Percentiles rank a stretch among this genome's conserved stretches.
Evolutionary conservation across 2,797 vertebrate genomes (phyloP).

Genomic region (Leuciscus waleckii): DNA sequence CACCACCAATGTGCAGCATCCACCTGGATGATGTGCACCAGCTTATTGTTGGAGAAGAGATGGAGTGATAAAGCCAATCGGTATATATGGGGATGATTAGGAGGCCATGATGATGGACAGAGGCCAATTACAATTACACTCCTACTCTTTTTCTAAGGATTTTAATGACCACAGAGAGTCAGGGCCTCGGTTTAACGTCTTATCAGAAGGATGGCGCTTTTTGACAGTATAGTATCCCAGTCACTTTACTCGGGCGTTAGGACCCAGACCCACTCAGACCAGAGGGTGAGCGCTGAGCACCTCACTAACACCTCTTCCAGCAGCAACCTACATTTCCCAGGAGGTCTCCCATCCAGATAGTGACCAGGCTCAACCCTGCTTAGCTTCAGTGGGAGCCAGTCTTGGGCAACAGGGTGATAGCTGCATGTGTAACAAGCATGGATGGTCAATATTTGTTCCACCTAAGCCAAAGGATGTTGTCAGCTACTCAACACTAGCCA

Average conservation of each 20-base stretch:
- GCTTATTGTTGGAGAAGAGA: too few species aligned
- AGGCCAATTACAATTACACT: neutral
- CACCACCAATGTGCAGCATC: too few species aligned
- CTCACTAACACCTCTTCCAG: neutral
- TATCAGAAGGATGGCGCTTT: too few species aligned
- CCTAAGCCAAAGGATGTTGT: slow-evolving; percentile 58
- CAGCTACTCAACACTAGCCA: slow-evolving; percentile 57
- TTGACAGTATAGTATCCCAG: neutral
- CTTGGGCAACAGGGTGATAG: neutral
- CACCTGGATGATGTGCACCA: too few species aligned
- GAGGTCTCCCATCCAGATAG: neutral
- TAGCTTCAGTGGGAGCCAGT: neutral
- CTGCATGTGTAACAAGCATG: slow-evolving; percentile 50
- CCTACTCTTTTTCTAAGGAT: neutral
- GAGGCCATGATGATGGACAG: too few species aligned
- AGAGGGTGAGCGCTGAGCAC: neutral
- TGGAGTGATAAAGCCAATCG: too few species aligned
- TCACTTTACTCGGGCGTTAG: neutral
- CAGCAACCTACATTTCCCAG: neutral
- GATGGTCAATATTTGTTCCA: slow-evolving; percentile 63
- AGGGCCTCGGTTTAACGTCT: neutral
- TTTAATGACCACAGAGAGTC: neutral
- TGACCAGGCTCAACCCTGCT: neutral
- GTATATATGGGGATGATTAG: too few species aligned
- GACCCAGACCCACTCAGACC: neutral